A percentile compares a stretch with the other conserved stretches of the same genome.
Conservation (phyloP, 2,888 invertebrate species). For the Synanthedon andrenaeformis region DNA sequence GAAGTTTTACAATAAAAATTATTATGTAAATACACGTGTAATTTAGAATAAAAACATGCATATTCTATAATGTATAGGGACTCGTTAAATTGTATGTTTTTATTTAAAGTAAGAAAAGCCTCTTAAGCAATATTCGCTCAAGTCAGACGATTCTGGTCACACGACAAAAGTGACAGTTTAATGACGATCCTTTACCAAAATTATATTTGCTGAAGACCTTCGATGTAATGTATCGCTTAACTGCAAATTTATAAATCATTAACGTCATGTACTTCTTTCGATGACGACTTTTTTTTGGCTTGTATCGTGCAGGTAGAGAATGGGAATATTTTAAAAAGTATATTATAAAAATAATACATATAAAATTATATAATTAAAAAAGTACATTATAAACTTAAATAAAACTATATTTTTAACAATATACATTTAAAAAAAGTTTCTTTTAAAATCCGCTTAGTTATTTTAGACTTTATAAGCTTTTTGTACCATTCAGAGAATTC, state of each 20-base stretch:
- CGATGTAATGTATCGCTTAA: constrained; percentile 8
- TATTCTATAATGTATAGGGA: not conserved
- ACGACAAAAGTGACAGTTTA: constrained; percentile 12
- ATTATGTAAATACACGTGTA: too few species aligned
- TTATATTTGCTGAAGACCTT: constrained; percentile 11
- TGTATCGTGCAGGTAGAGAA: not conserved
- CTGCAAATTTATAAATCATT: constrained; percentile 11
- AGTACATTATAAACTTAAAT: not conserved
- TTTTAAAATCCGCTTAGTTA: too few species aligned
- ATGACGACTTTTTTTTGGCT: not conserved
- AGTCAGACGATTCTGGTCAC: constrained; percentile 6
- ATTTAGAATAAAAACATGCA: not conserved
- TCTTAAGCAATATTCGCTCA: not conserved
- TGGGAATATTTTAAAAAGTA: too few species aligned
- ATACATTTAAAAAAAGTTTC: not conserved
- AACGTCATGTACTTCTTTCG: constrained; percentile 5
- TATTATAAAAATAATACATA: not conserved
- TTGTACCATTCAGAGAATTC: too few species aligned
- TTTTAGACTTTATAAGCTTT: too few species aligned
- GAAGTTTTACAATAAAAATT: too few species aligned
- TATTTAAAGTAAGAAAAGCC: not conserved
- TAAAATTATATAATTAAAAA: too few species aligned
- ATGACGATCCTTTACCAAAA: constrained; percentile 13
- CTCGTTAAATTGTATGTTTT: not conserved
- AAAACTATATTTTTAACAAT: not conserved